Evolutionary conservation across 2,888 invertebrate genomes (phyloP).

Genomic region (Noctua pronuba): DNA sequence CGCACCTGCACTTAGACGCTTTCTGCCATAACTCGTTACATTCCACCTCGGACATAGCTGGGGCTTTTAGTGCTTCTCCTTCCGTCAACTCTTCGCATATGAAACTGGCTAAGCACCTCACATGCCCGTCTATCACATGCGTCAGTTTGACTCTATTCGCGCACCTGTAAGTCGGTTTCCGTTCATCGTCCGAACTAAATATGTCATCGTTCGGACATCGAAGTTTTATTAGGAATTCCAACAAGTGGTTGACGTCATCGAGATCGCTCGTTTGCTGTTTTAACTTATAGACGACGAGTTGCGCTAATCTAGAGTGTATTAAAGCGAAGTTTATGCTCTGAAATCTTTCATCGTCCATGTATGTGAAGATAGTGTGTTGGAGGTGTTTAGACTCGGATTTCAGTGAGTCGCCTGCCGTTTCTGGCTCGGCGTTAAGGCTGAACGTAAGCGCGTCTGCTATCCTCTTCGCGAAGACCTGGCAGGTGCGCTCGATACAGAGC

Average conservation of each 20-base stretch:
- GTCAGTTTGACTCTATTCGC: slow-evolving; percentile 79
- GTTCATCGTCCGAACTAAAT: slow-evolving; percentile 91
- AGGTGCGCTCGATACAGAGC: slow-evolving; percentile 86
- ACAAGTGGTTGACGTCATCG: slow-evolving; percentile 83
- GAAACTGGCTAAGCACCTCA: slow-evolving; percentile 85
- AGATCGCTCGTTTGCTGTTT: slow-evolving; percentile 84
- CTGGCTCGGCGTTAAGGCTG: slow-evolving; percentile 89
- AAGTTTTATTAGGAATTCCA: slow-evolving; percentile 83
- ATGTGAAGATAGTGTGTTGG: slow-evolving; percentile 92
- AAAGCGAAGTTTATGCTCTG: slow-evolving; percentile 91
- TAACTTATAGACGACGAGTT: slow-evolving; percentile 91
- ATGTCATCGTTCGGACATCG: slow-evolving; percentile 88
- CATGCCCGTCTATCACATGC: slow-evolving; percentile 82
- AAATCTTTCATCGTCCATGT: slow-evolving; percentile 93
- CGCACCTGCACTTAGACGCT: slow-evolving; percentile 91
- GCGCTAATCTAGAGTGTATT: slow-evolving; percentile 92
- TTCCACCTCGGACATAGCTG: slow-evolving; percentile 90
- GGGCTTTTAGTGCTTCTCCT: slow-evolving; percentile 80
- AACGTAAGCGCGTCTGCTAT: slow-evolving; percentile 92
- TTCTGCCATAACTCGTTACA: slow-evolving; percentile 91
- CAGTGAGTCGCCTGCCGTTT: slow-evolving; percentile 90
- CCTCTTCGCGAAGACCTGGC: slow-evolving; percentile 92
- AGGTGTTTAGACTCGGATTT: slow-evolving; percentile 93
- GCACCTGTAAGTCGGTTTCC: slow-evolving; percentile 77
- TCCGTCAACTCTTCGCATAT: slow-evolving; percentile 85